Percentiles rank a stretch among this genome's conserved stretches.
These are phyloP conservation scores for Elachura formosa DNA, from an alignment of 2,113 vertebrate genomes.

Conservation along the genomic window DNA sequence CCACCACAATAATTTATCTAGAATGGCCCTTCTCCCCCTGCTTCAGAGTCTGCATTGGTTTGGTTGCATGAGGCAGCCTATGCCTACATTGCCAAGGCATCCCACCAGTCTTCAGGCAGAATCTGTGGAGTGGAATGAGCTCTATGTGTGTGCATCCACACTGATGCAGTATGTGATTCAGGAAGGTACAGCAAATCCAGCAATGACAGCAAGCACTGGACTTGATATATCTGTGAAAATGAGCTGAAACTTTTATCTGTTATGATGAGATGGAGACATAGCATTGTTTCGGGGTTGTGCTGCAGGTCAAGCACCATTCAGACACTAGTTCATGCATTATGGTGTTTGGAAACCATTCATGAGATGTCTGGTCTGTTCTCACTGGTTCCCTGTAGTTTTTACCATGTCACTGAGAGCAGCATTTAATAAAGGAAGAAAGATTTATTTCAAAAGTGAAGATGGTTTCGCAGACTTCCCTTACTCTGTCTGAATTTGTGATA, in stretches of 20 bases:
- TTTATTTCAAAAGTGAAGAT: neutral
- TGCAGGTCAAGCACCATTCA: neutral
- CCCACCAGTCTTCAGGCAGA: rapidly evolving
- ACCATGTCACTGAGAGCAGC: neutral
- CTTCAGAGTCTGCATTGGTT: neutral
- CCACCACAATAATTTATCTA: neutral
- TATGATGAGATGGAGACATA: neutral
- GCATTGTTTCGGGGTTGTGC: neutral
- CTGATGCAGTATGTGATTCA: neutral
- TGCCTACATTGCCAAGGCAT: neutral
- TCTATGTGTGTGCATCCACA: neutral
- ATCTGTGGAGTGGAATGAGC: neutral
- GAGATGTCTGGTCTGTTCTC: neutral
- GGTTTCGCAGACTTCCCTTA: neutral
- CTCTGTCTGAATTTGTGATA: neutral
- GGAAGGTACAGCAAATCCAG: neutral
- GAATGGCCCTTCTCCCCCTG: rapidly evolving
- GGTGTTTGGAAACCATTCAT: neutral
- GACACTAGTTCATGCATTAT: neutral
- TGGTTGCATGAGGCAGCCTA: neutral
- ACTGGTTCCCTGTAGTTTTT: rapidly evolving
- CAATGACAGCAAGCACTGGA: neutral
- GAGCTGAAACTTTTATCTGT: neutral
- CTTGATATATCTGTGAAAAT: neutral
- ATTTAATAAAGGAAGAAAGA: neutral